phyloP scores from a whole-genome alignment of 2,113 vertebrate species.

The Podilymbus podiceps region DNA sequence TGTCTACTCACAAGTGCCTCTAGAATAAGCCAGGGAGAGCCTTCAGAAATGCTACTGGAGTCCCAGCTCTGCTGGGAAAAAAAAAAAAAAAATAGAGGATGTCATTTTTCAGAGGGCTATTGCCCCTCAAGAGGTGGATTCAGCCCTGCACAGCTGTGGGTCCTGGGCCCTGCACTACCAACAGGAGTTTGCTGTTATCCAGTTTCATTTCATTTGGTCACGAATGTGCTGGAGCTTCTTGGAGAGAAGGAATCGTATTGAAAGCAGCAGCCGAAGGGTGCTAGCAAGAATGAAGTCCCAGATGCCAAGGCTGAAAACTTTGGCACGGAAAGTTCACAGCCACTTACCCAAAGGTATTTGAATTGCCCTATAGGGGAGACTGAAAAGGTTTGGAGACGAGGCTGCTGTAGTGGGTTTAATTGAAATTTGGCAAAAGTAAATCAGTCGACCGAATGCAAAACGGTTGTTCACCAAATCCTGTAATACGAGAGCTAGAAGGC shows the following conservation, averaged over 20 bases:
- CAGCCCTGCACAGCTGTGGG: neutral
- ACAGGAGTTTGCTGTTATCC: neutral
- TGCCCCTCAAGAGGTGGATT: neutral
- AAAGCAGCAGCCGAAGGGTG: neutral
- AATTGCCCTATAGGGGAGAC: neutral
- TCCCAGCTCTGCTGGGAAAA: neutral
- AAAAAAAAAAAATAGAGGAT: neutral
- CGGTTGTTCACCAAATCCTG: neutral
- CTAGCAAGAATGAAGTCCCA: neutral
- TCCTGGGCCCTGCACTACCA: neutral
- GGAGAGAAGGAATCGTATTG: neutral
- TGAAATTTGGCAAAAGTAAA: neutral
- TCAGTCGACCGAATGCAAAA: neutral
- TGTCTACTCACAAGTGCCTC: neutral
- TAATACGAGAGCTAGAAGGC: neutral
- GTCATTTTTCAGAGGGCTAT: neutral
- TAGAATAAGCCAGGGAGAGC: neutral
- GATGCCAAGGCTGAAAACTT: neutral
- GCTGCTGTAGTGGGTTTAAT: neutral
- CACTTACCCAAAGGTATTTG: neutral
- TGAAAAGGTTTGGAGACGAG: neutral
- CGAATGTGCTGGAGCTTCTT: neutral
- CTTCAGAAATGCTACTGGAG: neutral
- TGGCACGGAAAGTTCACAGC: neutral
- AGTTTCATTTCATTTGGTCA: neutral